Evolutionary conservation across 2,797 vertebrate genomes (phyloP), one percentile per base, ranked within the genome.

Genomic region (Hydrocynus forskahlii): DNA sequence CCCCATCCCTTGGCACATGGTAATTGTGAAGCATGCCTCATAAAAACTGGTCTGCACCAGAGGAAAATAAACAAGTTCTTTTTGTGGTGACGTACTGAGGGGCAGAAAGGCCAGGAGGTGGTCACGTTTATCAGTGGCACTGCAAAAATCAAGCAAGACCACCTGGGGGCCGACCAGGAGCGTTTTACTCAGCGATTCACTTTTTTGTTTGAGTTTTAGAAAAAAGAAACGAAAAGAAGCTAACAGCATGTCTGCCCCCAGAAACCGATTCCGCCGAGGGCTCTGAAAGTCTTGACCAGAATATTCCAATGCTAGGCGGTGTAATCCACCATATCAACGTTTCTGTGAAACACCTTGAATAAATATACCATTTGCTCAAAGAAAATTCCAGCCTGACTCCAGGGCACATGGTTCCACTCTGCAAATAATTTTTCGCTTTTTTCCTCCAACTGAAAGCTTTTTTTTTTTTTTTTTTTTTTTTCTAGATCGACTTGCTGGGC

Each of bases 21-120:
- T 80, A 76, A 80, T 76, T 79, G 76, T 79, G 62, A 62, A 79
- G 25, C 3, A 7, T 76, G 80, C 75, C 76, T 80, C 45, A 70
- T 85, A 79, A 85, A 85, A 85, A 82, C 68, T 80, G 54, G 67
- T 70, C 23, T 70, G 45, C 66, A 75, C 78, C 59, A 67, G 50
- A 80, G 73, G 73, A 45, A 80, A 84, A 77, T 76, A 84, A 81
- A 81, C 69, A 81, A 76, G 78, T 81, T 73, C 43, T 55, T 70
- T 78, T 8, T 13, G 48, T 62, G 57, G 78, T 54, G 23, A 8
- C 14, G 35, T 25, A 59, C 48, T 76, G n/a, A 66, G 43, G 78
- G 75, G 45, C 2, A 66, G 43, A 67, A 54, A 80, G 50, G 59
- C 68, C 68, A 73, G 78, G 50, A 80, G 70, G 75, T 69, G 75